phyloP scores from a whole-genome alignment of 1,140 invertebrate species.

The Doryteuthis pealeii region DNA sequence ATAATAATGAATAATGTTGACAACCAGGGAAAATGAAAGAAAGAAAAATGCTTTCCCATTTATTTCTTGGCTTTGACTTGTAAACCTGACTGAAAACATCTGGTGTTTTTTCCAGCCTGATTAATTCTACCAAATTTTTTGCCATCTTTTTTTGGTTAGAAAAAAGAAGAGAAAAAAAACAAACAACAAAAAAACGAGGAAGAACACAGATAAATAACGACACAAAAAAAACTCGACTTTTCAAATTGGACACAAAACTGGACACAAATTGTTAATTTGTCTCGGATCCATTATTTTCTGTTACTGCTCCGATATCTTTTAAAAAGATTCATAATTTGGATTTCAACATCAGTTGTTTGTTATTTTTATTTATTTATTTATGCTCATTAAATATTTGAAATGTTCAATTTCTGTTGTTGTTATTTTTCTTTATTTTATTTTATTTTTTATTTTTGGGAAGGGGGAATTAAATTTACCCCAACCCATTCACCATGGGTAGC shows the following conservation, averaged over 20 bases:
- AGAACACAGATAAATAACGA: background rate
- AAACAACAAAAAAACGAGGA: background rate
- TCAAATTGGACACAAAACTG: slow-evolving; percentile 1
- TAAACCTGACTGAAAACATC: background rate
- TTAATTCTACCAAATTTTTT: background rate
- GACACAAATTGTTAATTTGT: slow-evolving; percentile 3
- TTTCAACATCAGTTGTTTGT: slow-evolving; percentile 9
- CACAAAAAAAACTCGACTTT: no score
- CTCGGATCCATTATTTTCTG: slow-evolving; percentile 1
- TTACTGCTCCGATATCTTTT: slow-evolving; percentile 6
- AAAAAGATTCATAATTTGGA: slow-evolving; percentile 7
- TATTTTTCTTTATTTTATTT: no score
- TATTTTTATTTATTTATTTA: slow-evolving; percentile 12
- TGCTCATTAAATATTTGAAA: slow-evolving; percentile 11
- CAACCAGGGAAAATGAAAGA: no score
- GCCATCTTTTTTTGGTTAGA: background rate
- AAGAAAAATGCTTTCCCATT: background rate
- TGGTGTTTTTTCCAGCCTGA: background rate
- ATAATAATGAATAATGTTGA: no score
- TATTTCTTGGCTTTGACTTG: slow-evolving; percentile 2
- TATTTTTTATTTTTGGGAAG: no score
- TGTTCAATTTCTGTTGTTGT: background rate
- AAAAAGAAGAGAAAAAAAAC: background rate
- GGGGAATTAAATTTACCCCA: no score
- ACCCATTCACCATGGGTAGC: no score